Evolutionary conservation across 2,797 vertebrate species (phyloP).

Genomic region (Glossophaga mutica): DNA sequence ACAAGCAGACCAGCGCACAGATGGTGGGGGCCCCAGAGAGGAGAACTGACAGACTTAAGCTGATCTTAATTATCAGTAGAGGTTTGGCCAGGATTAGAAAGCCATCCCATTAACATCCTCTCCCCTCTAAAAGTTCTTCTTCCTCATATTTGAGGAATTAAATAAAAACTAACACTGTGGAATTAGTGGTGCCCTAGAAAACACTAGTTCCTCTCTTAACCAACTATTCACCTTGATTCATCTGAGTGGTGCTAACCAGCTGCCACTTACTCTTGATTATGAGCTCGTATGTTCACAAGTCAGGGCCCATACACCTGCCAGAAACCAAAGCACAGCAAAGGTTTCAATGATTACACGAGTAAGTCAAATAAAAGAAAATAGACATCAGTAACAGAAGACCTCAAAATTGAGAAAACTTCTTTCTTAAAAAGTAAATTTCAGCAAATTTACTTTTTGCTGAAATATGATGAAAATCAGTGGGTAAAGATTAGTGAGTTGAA

Average conservation of each 20-base stretch:
- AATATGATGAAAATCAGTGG: neutral
- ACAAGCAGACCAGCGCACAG: neutral
- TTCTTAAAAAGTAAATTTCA: neutral
- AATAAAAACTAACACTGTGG: neutral
- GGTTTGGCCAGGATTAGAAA: neutral
- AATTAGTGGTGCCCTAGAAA: neutral
- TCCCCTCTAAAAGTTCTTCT: neutral
- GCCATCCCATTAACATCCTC: neutral
- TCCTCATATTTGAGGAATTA: neutral
- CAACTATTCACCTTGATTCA: neutral
- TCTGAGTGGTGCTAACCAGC: neutral
- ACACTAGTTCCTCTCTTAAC: neutral
- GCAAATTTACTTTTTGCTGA: neutral
- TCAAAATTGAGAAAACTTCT: neutral
- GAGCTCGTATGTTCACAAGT: neutral
- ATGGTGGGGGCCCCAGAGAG: neutral
- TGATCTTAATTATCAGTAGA: neutral
- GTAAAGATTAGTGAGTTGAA: neutral
- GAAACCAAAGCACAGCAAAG: neutral
- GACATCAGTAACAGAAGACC: neutral
- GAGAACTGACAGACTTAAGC: too few relatives aligned
- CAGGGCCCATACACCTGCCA: neutral
- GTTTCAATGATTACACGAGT: neutral
- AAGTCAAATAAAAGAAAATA: neutral
- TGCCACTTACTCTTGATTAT: neutral